Evolutionary conservation across 2,888 invertebrate genomes (phyloP).

Genomic region (Lottia scabra): DNA sequence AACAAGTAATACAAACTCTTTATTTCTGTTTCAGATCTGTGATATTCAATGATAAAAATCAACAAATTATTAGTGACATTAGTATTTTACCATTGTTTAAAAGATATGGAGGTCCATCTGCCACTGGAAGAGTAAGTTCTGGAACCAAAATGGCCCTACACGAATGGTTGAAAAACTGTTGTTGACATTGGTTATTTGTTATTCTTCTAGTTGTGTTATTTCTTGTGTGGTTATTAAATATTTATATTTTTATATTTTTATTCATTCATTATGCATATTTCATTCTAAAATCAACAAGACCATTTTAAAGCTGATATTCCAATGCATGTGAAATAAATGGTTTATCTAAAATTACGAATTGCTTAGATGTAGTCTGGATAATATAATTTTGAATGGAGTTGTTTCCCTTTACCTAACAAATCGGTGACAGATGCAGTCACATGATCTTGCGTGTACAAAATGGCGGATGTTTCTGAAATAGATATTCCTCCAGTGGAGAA

Average conservation of each 20-base stretch:
- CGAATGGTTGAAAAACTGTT: slow-evolving; percentile 49
- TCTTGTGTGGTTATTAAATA: no score
- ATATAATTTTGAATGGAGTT: neutral
- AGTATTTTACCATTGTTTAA: slow-evolving; percentile 41
- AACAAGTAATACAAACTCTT: no score
- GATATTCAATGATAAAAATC: slow-evolving; percentile 34
- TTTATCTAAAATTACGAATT: no score
- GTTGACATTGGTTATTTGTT: neutral
- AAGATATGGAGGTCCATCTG: slow-evolving; percentile 37
- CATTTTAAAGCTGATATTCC: no score
- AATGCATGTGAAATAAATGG: no score
- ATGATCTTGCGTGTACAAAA: neutral
- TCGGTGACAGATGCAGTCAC: neutral
- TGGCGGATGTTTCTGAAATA: neutral
- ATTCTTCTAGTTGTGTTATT: neutral
- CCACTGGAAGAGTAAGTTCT: slow-evolving; percentile 57
- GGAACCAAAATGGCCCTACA: slow-evolving; percentile 61
- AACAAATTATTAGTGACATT: slow-evolving; percentile 33
- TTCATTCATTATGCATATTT: no score
- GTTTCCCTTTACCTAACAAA: neutral
- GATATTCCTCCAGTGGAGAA: neutral
- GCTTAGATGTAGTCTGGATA: no score
- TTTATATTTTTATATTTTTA: no score
- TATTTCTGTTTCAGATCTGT: slow-evolving; percentile 37
- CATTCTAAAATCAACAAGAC: no score